Conservation (phyloP, 2,888 invertebrate species). For the Leptogaster cylindrica region DNA sequence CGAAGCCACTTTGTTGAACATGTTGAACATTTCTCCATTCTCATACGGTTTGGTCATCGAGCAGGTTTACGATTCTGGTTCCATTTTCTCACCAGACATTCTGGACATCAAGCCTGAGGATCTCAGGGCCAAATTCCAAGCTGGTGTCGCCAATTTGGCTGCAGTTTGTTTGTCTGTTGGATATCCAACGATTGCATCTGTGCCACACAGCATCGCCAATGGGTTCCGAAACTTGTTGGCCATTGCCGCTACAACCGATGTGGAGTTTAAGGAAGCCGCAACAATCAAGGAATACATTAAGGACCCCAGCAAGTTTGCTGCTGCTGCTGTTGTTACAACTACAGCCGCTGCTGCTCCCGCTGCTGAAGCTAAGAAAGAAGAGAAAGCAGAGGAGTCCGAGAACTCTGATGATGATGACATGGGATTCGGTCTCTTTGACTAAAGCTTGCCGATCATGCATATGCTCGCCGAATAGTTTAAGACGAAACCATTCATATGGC, state of each 20-base stretch:
- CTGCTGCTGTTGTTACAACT: slow-evolving; percentile 66
- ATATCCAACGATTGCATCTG: slow-evolving; percentile 96
- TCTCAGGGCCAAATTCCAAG: slow-evolving; percentile 86
- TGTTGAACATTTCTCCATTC: slow-evolving; percentile 99
- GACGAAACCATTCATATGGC: slow-evolving; percentile 9
- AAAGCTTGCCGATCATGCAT: slow-evolving; percentile 38
- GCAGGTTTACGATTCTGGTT: slow-evolving; percentile 98
- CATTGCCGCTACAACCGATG: slow-evolving; percentile 93
- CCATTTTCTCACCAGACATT: slow-evolving; percentile 95
- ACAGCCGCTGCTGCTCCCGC: slow-evolving; percentile 70
- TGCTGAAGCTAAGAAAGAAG: slow-evolving; percentile 70
- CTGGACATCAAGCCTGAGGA: slow-evolving; percentile 98
- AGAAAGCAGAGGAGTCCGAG: slow-evolving; percentile 81
- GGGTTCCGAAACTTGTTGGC: slow-evolving; percentile 98
- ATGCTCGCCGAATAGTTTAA: slow-evolving; percentile 44
- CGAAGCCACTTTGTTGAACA: slow-evolving; percentile 97
- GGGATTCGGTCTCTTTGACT: slow-evolving; percentile 94
- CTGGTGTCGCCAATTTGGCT: slow-evolving; percentile 94
- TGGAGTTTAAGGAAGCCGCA: slow-evolving; percentile 92
- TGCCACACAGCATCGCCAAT: slow-evolving; percentile 95
- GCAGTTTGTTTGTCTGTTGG: slow-evolving; percentile 90
- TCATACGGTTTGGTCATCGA: slow-evolving; percentile 96
- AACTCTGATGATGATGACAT: slow-evolving; percentile 94
- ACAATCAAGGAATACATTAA: slow-evolving; percentile 92
- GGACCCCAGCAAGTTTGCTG: slow-evolving; percentile 95